Conservation (phyloP, 2,113 vertebrate genomes). For the Alexandromys fortis region DNA sequence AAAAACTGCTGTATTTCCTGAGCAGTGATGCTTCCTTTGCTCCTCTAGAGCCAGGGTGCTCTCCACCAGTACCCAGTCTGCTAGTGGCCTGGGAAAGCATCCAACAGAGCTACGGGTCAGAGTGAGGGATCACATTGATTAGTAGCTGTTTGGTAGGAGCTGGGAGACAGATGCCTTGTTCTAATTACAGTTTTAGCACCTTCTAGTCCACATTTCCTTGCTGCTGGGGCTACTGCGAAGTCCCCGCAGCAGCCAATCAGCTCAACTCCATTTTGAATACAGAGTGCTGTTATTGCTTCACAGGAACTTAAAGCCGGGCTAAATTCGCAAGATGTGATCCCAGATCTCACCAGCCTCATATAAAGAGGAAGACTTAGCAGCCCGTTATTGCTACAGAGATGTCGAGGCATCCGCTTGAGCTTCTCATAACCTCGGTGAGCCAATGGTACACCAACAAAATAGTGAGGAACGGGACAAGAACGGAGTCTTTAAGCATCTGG, state of each 20-base stretch:
- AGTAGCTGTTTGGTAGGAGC: conserved; percentile 64
- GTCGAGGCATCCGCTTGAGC: neutral
- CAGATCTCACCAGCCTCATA: neutral
- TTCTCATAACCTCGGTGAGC: neutral
- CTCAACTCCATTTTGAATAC: conserved; percentile 70
- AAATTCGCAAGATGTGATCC: neutral
- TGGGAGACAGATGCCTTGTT: conserved; percentile 74
- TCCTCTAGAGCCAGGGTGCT: conserved; percentile 16
- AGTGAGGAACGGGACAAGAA: neutral
- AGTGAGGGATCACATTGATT: conserved; percentile 68
- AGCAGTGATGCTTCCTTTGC: neutral
- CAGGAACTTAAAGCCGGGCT: neutral
- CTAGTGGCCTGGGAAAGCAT: conserved; percentile 55
- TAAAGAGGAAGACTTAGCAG: neutral
- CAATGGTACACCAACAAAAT: neutral
- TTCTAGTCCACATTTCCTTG: conserved; percentile 72
- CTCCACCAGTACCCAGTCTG: conserved; percentile 25
- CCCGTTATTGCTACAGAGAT: neutral
- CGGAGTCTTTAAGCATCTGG: neutral
- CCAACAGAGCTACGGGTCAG: conserved; percentile 66
- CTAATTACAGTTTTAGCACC: conserved; percentile 79
- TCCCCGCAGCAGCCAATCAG: conserved; percentile 70
- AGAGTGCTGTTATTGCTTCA: conserved; percentile 46
- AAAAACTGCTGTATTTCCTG: neutral
- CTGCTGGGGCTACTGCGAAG: conserved; percentile 66